These are phyloP conservation scores for Drosophila ogumai DNA, from an alignment of 1,140 invertebrate species.

Conservation along the genomic window DNA sequence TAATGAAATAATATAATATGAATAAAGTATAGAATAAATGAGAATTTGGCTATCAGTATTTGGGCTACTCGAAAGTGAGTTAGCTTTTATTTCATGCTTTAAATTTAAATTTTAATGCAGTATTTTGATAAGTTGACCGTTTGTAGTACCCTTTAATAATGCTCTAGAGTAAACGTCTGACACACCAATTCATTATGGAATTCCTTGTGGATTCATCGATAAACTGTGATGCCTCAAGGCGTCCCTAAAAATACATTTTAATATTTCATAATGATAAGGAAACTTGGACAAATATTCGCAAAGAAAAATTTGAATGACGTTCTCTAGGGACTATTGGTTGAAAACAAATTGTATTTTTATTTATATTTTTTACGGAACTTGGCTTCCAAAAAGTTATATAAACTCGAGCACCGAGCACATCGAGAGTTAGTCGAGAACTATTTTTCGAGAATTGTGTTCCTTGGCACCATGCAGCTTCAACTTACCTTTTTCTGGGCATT, in stretches of 20 bases:
- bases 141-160: too few relatives aligned
- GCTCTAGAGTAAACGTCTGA: background rate
- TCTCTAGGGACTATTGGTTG: background rate
- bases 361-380: background rate
- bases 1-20: too few relatives aligned
- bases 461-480: background rate
- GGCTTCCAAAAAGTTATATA: background rate
- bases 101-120: too few relatives aligned
- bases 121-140: too few relatives aligned
- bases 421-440: background rate
- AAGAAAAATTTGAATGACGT: background rate
- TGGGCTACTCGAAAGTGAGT: too few relatives aligned
- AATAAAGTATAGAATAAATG: too few relatives aligned
- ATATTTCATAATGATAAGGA: background rate
- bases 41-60: too few relatives aligned
- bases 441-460: background rate
- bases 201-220: background rate
- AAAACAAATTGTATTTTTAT: background rate
- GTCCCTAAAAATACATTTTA: background rate
- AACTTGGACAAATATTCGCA: background rate
- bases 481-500: background rate
- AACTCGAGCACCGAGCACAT: background rate
- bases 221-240: background rate
- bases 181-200: background rate
- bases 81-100: too few relatives aligned